Evolutionary conservation across 2,888 invertebrate genomes (phyloP).

Genomic region (Gnatocerus cornutus): DNA sequence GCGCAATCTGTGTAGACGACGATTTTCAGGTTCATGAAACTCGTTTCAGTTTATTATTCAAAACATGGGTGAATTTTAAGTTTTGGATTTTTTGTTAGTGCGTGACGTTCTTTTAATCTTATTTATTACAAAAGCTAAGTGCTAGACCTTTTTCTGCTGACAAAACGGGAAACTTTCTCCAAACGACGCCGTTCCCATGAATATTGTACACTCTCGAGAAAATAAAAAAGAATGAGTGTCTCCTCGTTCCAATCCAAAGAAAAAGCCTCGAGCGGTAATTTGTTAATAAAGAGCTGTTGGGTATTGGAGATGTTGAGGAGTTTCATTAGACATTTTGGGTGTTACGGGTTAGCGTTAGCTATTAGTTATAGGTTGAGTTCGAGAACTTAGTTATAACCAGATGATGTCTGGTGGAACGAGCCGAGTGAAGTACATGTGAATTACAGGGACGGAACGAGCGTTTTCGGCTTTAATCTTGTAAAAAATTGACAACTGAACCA

Average conservation of each 20-base stretch:
- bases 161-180: constrained; percentile 10
- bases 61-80: constrained; percentile 9
- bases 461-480: too few species aligned
- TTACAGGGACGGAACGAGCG: too few species aligned
- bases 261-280: constrained; percentile 4
- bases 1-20: constrained; percentile 6
- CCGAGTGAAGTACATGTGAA: too few species aligned
- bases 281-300: neutral
- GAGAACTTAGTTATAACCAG: too few species aligned
- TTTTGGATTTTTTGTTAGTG: too few species aligned
- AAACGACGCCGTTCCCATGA: constrained; percentile 7
- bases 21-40: constrained; percentile 18
- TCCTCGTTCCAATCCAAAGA: neutral
- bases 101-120: neutral
- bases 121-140: constrained; percentile 8
- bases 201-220: constrained; percentile 5
- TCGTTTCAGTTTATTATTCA: constrained; percentile 18
- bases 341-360: neutral
- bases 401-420: too few species aligned
- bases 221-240: neutral
- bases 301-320: constrained; percentile 6
- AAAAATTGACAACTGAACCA: too few species aligned
- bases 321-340: constrained; percentile 9
- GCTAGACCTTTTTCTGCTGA: constrained; percentile 6
- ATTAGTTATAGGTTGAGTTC: too few species aligned